These are phyloP conservation scores for Trichacis sp. DNA, from an alignment of 2,888 invertebrate species.

Conservation along the genomic window DNA sequence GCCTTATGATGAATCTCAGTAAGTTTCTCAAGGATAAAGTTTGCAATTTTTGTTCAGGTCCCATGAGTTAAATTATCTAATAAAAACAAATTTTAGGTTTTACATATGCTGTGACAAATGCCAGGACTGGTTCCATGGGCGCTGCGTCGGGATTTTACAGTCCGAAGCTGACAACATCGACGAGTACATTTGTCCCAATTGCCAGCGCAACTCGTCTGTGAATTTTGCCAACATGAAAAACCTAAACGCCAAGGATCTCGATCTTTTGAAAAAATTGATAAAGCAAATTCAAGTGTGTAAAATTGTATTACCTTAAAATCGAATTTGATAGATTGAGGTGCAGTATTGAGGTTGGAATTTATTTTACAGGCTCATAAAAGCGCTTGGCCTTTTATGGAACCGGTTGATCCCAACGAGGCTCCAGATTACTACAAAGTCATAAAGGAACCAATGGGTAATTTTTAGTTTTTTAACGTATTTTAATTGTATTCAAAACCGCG, in stretches of 20 bases:
- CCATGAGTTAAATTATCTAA: too few species aligned
- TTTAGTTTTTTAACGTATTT: constrained; percentile 6
- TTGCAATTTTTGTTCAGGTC: too few species aligned
- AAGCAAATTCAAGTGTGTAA: constrained; percentile 85
- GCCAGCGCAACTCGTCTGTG: constrained; percentile 89
- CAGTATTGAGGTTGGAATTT: constrained; percentile 6
- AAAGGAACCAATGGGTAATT: constrained; percentile 93
- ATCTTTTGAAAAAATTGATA: constrained; percentile 85
- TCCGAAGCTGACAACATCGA: constrained; percentile 95
- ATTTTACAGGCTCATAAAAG: constrained; percentile 85
- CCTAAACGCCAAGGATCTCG: constrained; percentile 82
- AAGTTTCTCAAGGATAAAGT: constrained; percentile 70
- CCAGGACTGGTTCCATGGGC: constrained; percentile 99
- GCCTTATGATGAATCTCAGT: constrained; percentile 98
- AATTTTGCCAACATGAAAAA: constrained; percentile 93
- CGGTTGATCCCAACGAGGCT: constrained; percentile 94
- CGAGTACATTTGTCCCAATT: constrained; percentile 96
- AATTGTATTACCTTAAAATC: constrained; percentile 7
- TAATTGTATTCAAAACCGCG: neutral
- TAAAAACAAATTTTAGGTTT: constrained; percentile 84
- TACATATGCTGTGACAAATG: constrained; percentile 99
- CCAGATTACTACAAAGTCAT: constrained; percentile 97
- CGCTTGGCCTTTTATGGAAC: constrained; percentile 98
- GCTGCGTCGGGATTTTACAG: constrained; percentile 94
- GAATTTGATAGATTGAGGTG: neutral